Base-by-base conservation (phyloP, 2,797 vertebrate species). In the Typhlichthys subterraneus region DNA sequence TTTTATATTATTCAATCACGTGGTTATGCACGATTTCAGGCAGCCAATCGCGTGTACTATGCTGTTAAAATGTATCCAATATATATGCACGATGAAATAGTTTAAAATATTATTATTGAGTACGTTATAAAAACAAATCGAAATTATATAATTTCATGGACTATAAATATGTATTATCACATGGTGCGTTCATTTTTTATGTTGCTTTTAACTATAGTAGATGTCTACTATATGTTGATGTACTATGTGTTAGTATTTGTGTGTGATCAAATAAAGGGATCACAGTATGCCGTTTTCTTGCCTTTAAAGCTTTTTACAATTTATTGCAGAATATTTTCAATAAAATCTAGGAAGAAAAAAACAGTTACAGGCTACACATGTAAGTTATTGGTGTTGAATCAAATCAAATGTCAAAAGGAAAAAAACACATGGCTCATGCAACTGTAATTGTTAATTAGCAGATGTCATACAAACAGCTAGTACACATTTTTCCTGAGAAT, bases 11-110 rank as follows among this genome's bases (percentile, higher is more conserved):
- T 61, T 53, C 57, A 1, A 49, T 81, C 82, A 86, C 51, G 74
- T 89, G 87, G 81, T 59, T 33, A 42, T 52, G 80, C 69, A 64
- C 72, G 69, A 65, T 45, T 52, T 51, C 45, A 33, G 31, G 10
- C 45, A 45, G 61, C 87, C 89, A 90, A 89, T 90, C 0, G 57
- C 19, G 15, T 55, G 57, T 3, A 46, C 49, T 75, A 65, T 63
- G 72, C 3, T 61, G 63, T 12, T 12, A 61, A 45, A 29, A 19
- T 11, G 51, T 47, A 70, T 55, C 65, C 12, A 56, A 29, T 29
- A 4, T 29, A 29, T 3, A 29, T 3, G 4, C 23, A 29, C 4
- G 4, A 29, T 29, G 0, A 29, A 29, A 29, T 29, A 29, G 23
- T 29, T 29, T 4, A 29, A 3, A 23, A 23, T 23, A 29, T 29